A percentile compares a stretch with the other conserved stretches of the same genome.
These are phyloP conservation scores for Orchesellides sinensis DNA, from an alignment of 2,888 invertebrate species.

Conservation along the genomic window DNA sequence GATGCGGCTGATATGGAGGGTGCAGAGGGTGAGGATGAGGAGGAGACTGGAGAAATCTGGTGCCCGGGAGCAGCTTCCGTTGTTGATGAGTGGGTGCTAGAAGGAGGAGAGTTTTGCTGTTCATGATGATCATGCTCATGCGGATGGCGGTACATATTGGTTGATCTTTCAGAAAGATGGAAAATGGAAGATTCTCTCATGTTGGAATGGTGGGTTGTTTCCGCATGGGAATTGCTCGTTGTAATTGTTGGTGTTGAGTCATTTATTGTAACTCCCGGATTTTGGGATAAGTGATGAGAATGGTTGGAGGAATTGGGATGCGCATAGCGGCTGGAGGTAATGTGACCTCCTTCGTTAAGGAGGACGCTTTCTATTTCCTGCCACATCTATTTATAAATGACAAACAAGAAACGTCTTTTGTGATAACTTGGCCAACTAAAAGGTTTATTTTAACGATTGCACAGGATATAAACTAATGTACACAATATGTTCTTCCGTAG, in stretches of 20 bases:
- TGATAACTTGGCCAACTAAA: not conserved
- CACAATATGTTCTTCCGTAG: no score
- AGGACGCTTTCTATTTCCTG: constrained; percentile 74
- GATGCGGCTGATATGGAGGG: constrained; percentile 33
- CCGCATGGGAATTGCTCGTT: constrained; percentile 27
- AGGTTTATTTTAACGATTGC: not conserved
- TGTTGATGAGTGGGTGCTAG: constrained; percentile 10
- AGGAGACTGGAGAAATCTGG: constrained; percentile 53
- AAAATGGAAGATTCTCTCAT: constrained; percentile 13
- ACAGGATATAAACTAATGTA: no score
- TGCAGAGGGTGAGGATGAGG: constrained; percentile 36
- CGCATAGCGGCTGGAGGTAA: constrained; percentile 50
- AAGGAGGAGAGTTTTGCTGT: constrained; percentile 43
- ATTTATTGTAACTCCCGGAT: constrained; percentile 7
- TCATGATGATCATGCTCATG: constrained; percentile 28
- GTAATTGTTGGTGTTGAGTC: no score
- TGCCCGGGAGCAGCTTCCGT: constrained; percentile 48
- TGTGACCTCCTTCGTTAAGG: constrained; percentile 73
- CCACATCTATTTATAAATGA: constrained; percentile 67
- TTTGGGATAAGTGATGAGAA: constrained; percentile 27
- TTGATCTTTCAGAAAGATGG: constrained; percentile 8
- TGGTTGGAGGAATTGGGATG: constrained; percentile 50
- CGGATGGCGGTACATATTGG: constrained; percentile 12
- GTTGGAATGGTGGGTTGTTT: constrained; percentile 21
- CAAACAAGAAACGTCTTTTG: constrained; percentile 32